A percentile compares a stretch with the other conserved stretches of the same genome.
Evolutionary conservation across 2,888 invertebrate species (phyloP).

Genomic region (Yponomeuta sedellus): DNA sequence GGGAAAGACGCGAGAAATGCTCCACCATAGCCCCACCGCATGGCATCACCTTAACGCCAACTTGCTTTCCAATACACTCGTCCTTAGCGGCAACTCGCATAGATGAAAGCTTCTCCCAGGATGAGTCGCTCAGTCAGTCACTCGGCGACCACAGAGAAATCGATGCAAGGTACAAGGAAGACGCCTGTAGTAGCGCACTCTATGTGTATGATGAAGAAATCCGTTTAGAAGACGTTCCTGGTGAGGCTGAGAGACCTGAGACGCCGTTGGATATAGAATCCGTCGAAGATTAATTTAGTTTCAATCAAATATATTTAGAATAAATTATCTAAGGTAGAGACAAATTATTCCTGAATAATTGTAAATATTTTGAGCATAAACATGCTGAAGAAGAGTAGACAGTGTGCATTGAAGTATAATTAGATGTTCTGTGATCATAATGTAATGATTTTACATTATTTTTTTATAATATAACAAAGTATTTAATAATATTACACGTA

Average conservation of each 20-base stretch:
- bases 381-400: too few relatives aligned
- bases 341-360: too few relatives aligned
- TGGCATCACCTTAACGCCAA: conserved; percentile 51
- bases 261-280: conserved; percentile 55
- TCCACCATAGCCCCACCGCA: conserved; percentile 47
- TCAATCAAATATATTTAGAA: background rate
- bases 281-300: conserved; percentile 23
- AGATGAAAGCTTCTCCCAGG: background rate
- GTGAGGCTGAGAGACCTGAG: conserved; percentile 34
- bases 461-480: background rate
- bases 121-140: conserved; percentile 6
- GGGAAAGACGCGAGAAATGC: conserved; percentile 81
- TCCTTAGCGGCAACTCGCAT: background rate
- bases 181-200: background rate
- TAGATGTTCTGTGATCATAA: background rate
- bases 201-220: background rate
- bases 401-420: background rate
- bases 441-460: background rate
- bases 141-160: background rate
- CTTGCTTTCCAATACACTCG: conserved; percentile 25
- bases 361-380: too few relatives aligned
- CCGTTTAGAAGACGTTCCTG: background rate
- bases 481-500: background rate
- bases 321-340: too few relatives aligned
- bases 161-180: background rate